Evolutionary conservation across 2,888 invertebrate species (phyloP).

Genomic region (Aproaerema taeniolella): DNA sequence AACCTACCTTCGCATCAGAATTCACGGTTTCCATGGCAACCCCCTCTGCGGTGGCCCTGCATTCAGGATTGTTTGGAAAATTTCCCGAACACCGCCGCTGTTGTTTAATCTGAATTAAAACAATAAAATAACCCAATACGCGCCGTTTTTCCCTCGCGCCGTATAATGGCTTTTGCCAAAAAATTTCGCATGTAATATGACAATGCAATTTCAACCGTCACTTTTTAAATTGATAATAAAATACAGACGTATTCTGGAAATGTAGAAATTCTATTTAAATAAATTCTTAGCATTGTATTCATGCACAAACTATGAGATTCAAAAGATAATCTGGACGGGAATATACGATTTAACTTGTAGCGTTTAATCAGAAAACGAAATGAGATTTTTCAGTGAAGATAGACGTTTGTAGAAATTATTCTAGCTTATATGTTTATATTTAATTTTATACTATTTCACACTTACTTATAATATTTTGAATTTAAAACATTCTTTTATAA

Average conservation of each 20-base stretch:
- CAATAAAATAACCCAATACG: slow-evolving; percentile 56
- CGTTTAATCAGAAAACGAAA: no score
- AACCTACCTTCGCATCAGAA: slow-evolving; percentile 52
- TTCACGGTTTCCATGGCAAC: slow-evolving; percentile 64
- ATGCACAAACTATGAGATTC: no score
- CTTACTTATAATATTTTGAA: no score
- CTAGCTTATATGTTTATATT: no score
- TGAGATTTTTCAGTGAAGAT: no score
- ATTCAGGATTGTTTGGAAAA: slow-evolving; percentile 59
- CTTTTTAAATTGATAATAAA: slow-evolving; percentile 5
- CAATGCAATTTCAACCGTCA: slow-evolving; percentile 15
- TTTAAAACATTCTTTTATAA: no score
- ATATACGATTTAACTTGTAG: no score
- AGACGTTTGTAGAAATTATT: no score
- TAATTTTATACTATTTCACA: no score
- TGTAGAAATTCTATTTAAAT: neutral
- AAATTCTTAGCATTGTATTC: no score
- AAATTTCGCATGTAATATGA: slow-evolving; percentile 36
- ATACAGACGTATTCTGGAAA: slow-evolving; percentile 1
- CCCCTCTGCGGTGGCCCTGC: slow-evolving; percentile 55
- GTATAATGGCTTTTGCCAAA: slow-evolving; percentile 35
- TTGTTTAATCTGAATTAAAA: slow-evolving; percentile 64
- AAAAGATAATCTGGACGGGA: no score
- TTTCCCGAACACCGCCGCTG: slow-evolving; percentile 41
- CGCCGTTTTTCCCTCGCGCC: slow-evolving; percentile 24